Evolutionary conservation across 2,888 invertebrate genomes (phyloP).

Genomic region (Leptarthrus brevirostris): DNA sequence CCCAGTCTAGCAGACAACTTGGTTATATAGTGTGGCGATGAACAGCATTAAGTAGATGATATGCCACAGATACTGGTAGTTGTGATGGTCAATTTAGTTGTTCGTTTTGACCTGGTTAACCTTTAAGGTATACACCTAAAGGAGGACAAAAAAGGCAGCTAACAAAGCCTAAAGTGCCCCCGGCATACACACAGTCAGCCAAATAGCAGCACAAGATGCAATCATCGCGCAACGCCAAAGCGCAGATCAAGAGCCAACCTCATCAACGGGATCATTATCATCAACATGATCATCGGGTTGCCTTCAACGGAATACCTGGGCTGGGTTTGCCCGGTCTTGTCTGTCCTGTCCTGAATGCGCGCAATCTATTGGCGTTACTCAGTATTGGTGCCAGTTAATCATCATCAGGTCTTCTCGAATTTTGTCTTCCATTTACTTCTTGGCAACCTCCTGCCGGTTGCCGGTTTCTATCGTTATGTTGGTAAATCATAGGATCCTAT

Average conservation of each 20-base stretch:
- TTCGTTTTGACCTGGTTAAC: conserved; percentile 66
- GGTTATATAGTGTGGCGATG: background rate
- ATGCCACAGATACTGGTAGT: conserved; percentile 36
- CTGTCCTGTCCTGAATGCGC: conserved; percentile 38
- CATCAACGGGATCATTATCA: conserved; percentile 57
- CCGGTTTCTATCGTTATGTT: conserved; percentile 46
- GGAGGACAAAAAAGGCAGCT: conserved; percentile 38
- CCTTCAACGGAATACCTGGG: conserved; percentile 48
- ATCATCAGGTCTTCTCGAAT: conserved; percentile 48
- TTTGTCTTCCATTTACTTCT: conserved; percentile 36
- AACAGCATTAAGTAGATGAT: background rate
- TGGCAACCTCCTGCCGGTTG: conserved; percentile 34
- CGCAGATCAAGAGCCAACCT: conserved; percentile 54
- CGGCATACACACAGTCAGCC: conserved; percentile 62
- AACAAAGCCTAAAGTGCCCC: conserved; percentile 58
- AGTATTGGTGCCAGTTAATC: conserved; percentile 46
- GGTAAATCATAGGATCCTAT: conserved; percentile 28
- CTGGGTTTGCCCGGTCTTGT: no score
- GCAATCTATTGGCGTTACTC: conserved; percentile 28
- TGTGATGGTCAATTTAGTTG: conserved; percentile 65
- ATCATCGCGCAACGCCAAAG: conserved; percentile 40
- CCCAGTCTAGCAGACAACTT: background rate
- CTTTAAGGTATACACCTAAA: conserved; percentile 54
- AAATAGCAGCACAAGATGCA: conserved; percentile 5
- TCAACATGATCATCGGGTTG: conserved; percentile 56